A percentile compares a stretch with the other conserved stretches of the same genome.
phyloP scores from a whole-genome alignment of 2,797 vertebrate genomes.

The Neosilurus hyrtlii region DNA sequence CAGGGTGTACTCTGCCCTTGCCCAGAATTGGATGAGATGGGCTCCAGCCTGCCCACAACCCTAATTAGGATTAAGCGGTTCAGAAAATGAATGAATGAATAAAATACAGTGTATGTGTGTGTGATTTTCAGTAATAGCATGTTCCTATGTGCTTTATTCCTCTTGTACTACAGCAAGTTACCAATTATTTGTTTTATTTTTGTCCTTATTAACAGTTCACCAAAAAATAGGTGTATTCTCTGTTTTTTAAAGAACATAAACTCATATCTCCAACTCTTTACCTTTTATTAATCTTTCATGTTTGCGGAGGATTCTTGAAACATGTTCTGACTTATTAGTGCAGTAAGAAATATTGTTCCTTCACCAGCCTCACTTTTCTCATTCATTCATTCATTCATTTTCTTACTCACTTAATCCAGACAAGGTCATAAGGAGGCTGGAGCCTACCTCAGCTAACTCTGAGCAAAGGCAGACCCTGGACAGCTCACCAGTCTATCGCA shows the following conservation, averaged over 20 bases:
- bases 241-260: background rate
- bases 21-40: no score
- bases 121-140: background rate
- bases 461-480: no score
- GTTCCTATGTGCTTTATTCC: background rate
- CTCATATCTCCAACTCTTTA: background rate
- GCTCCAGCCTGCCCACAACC: no score
- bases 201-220: no score
- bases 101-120: background rate
- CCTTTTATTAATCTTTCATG: background rate
- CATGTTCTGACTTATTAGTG: background rate
- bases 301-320: background rate
- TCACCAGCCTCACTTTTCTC: background rate
- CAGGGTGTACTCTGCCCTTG: no score
- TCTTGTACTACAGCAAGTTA: background rate
- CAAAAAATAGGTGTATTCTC: no score
- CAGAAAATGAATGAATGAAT: background rate
- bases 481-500: no score
- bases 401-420: no score
- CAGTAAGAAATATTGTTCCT: background rate
- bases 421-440: no score
- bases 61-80: no score
- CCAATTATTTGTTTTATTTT: background rate
- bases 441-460: no score
- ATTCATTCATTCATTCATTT: no score